Conservation (phyloP, 1,140 invertebrate species). For the Neodiprion lecontei region DNA sequence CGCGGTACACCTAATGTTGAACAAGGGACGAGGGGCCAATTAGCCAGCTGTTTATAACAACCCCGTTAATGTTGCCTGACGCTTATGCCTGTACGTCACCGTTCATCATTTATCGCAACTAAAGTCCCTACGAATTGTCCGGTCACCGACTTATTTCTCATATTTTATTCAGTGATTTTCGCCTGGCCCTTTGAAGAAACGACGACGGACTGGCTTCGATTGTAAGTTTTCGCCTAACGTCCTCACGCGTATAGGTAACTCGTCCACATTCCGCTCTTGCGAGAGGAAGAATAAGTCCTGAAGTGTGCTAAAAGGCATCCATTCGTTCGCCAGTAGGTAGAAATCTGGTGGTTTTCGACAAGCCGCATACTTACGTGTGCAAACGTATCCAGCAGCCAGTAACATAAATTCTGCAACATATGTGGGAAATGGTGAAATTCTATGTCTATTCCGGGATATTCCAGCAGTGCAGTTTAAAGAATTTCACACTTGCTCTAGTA, state of each 20-base stretch:
- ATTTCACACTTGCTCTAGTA: too few species aligned
- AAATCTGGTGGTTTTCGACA: too few species aligned
- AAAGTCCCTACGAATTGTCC: neutral
- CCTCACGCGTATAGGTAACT: neutral
- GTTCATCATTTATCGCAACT: neutral
- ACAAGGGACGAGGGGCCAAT: neutral
- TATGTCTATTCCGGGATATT: too few species aligned
- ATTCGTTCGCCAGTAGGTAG: too few species aligned
- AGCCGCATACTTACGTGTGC: too few species aligned
- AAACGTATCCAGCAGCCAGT: too few species aligned
- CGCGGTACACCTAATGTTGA: neutral
- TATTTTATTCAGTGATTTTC: neutral
- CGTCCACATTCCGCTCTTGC: too few species aligned
- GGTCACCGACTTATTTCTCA: neutral
- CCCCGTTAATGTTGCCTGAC: neutral
- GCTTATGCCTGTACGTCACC: neutral
- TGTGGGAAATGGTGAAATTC: too few species aligned
- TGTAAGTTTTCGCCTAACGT: neutral
- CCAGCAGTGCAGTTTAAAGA: too few species aligned
- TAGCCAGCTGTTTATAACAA: conserved; percentile 7
- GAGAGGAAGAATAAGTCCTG: too few species aligned
- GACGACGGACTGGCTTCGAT: neutral
- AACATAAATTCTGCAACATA: too few species aligned
- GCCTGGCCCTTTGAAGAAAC: neutral
- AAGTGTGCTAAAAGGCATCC: too few species aligned